Conservation (phyloP, 1,140 invertebrate species). For the Planococcus citri region DNA sequence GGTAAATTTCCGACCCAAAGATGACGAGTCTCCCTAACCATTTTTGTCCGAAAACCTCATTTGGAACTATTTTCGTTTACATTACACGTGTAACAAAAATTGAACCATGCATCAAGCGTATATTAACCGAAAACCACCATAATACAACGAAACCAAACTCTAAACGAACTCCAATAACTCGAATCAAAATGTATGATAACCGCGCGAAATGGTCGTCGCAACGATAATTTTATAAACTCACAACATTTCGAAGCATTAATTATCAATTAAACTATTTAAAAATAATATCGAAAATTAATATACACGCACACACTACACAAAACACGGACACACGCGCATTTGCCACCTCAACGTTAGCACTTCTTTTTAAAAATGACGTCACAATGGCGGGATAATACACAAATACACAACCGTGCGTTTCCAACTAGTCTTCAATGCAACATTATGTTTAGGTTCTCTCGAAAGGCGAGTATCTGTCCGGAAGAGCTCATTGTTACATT, state of each 20-base stretch:
- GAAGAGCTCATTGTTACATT: conserved; percentile 20
- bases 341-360: conserved; percentile 26
- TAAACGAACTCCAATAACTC: conserved; percentile 19
- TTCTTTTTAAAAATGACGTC: conserved; percentile 30
- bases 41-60: conserved; percentile 69
- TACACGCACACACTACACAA: conserved; percentile 16
- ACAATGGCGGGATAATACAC: conserved; percentile 28
- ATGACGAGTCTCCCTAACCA: conserved; percentile 99
- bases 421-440: conserved; percentile 19
- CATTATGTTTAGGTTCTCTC: conserved; percentile 5
- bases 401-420: conserved; percentile 12
- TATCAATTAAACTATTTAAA: conserved; percentile 21
- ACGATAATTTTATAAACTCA: conserved; percentile 3
- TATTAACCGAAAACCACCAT: conserved; percentile 24
- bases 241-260: background rate
- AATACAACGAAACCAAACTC: conserved; percentile 12
- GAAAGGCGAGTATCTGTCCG: conserved; percentile 14
- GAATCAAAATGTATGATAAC: conserved; percentile 27
- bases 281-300: conserved; percentile 20
- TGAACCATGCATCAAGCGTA: conserved; percentile 25
- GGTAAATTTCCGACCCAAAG: conserved; percentile 99
- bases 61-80: conserved; percentile 28
- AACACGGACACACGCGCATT: conserved; percentile 18
- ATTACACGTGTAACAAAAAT: conserved; percentile 28
- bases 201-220: background rate